These are phyloP conservation scores for Karalla daura DNA, from an alignment of 2,797 vertebrate species.

Conservation along the genomic window DNA sequence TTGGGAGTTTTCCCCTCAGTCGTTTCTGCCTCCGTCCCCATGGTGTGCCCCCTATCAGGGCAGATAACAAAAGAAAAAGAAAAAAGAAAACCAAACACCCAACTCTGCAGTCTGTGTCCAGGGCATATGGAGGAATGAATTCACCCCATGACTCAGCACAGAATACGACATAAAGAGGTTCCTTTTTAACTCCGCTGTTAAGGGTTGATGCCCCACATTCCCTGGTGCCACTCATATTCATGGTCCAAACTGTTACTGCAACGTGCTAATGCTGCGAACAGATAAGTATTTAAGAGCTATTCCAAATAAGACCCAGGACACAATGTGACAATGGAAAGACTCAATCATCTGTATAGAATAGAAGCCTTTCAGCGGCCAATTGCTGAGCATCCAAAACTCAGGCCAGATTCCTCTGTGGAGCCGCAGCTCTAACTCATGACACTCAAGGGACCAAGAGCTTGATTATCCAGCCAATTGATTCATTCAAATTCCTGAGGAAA, in stretches of 20 bases:
- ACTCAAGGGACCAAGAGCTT: conserved; percentile 1
- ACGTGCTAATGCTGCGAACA: conserved; percentile 20
- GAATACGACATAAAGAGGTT: conserved; percentile 4
- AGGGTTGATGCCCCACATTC: conserved; percentile 24
- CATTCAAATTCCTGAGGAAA: conserved; percentile 1
- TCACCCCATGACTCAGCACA: background rate
- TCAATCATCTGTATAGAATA: conserved; percentile 14
- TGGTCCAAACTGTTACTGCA: conserved; percentile 7
- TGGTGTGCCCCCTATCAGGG: conserved; percentile 36
- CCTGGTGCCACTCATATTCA: background rate
- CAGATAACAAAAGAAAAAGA: conserved; percentile 54
- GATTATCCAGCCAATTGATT: background rate
- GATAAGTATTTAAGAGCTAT: background rate
- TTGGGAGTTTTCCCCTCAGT: conserved; percentile 52
- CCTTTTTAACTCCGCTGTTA: conserved; percentile 10
- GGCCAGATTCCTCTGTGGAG: conserved; percentile 19
- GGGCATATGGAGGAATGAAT: conserved; percentile 22
- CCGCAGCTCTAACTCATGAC: conserved; percentile 9
- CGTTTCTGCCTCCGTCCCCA: conserved; percentile 30
- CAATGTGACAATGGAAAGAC: conserved; percentile 15
- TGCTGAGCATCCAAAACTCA: conserved; percentile 5
- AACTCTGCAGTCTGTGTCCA: conserved; percentile 21
- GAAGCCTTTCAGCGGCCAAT: conserved; percentile 14
- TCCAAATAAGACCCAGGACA: conserved; percentile 25
- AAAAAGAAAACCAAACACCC: conserved; percentile 53